A percentile compares a stretch with the other conserved stretches of the same genome.
Evolutionary conservation across 2,113 vertebrate species (phyloP).

Genomic region (Fukomys damarensis): DNA sequence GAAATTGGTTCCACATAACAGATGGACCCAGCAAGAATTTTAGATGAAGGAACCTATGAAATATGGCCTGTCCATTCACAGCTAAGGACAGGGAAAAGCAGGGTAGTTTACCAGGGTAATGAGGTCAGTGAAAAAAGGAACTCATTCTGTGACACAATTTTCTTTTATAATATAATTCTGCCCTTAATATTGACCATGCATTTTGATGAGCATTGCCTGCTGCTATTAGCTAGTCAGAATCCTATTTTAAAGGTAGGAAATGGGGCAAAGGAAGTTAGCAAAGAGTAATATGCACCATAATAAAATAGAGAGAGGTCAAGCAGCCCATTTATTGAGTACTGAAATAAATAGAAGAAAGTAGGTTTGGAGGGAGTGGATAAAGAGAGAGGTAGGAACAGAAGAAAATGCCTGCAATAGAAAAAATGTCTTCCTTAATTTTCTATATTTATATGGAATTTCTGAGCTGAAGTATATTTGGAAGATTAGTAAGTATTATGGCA

Average conservation of each 20-base stretch:
- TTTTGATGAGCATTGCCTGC: not conserved
- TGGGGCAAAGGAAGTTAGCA: not conserved
- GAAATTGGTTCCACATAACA: slow-evolving; percentile 73
- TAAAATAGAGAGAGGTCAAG: not conserved
- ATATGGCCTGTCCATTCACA: slow-evolving; percentile 75
- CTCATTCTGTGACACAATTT: slow-evolving; percentile 68
- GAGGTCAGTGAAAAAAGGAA: slow-evolving; percentile 65
- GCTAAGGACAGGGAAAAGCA: slow-evolving; percentile 64
- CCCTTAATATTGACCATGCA: slow-evolving; percentile 41
- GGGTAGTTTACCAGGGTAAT: slow-evolving; percentile 65
- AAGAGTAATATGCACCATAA: not conserved
- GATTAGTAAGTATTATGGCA: not conserved
- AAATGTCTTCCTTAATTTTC: not conserved
- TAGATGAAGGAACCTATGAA: slow-evolving; percentile 73
- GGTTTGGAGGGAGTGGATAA: not conserved
- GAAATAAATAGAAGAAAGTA: not conserved
- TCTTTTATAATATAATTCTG: slow-evolving; percentile 62
- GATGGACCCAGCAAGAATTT: slow-evolving; percentile 79
- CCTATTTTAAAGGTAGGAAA: not conserved
- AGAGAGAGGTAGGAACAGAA: not conserved
- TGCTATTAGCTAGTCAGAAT: not conserved
- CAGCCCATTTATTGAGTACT: not conserved
- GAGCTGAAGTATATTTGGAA: not conserved
- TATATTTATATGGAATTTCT: not conserved
- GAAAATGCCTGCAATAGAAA: not conserved